Percentiles rank a stretch among this genome's conserved stretches.
These are phyloP conservation scores for Nesidiocoris tenuis DNA, from an alignment of 2,888 invertebrate species.

Conservation along the genomic window DNA sequence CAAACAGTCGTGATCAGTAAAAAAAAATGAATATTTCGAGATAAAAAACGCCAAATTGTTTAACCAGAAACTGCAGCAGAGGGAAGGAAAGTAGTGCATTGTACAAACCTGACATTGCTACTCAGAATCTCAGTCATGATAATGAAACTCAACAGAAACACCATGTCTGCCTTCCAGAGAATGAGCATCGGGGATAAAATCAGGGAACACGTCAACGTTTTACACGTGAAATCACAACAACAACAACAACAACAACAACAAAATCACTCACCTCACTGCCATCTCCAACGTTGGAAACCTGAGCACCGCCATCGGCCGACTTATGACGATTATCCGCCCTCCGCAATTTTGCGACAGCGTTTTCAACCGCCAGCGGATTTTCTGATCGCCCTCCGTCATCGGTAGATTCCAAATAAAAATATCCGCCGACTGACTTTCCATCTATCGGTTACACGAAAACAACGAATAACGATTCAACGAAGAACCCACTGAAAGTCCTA, in stretches of 20 bases:
- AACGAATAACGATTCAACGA: constrained; percentile 3
- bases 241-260: not conserved
- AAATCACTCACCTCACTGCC: constrained; percentile 64
- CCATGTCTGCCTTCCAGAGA: too few species aligned
- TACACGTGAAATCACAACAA: too few species aligned
- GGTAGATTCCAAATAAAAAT: constrained; percentile 71
- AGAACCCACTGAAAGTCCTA: not conserved
- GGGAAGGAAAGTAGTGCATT: too few species aligned
- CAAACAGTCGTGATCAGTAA: too few species aligned
- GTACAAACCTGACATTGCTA: too few species aligned
- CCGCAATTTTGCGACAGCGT: constrained; percentile 78
- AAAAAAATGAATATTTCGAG: too few species aligned
- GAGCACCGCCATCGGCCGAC: constrained; percentile 65
- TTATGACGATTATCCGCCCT: constrained; percentile 68
- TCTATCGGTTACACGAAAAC: too few species aligned
- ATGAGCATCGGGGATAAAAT: too few species aligned
- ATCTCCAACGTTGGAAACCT: constrained; percentile 70
- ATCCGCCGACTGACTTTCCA: constrained; percentile 56
- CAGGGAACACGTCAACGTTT: too few species aligned
- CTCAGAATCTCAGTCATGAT: too few species aligned
- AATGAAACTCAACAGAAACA: not conserved
- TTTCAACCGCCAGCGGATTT: constrained; percentile 64
- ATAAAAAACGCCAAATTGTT: too few species aligned
- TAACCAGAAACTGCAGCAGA: too few species aligned
- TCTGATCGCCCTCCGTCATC: constrained; percentile 60